Conservation (phyloP, 2,888 invertebrate species). For the Leptopilina myrica region DNA sequence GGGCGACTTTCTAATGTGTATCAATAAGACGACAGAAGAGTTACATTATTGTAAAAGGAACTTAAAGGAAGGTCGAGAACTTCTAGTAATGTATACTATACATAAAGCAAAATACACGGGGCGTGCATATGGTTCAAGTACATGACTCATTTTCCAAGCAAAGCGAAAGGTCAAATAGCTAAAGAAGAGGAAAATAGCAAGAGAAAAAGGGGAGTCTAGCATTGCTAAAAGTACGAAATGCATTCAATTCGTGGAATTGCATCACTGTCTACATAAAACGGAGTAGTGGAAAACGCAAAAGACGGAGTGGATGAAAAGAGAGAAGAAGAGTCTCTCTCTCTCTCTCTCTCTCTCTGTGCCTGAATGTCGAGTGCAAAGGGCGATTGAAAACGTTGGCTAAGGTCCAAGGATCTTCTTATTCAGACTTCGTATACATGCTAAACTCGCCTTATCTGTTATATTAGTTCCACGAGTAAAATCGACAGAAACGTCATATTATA, state of each 20-base stretch:
- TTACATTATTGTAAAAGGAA: constrained; percentile 30
- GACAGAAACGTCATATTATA: constrained; percentile 58
- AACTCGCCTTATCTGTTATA: constrained; percentile 62
- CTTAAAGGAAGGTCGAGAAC: constrained; percentile 13
- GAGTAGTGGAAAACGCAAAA: constrained; percentile 37
- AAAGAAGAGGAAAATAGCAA: constrained; percentile 21
- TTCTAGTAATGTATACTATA: constrained; percentile 23
- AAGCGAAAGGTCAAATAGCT: constrained; percentile 42
- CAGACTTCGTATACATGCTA: constrained; percentile 65
- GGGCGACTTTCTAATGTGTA: background rate
- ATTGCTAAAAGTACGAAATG: constrained; percentile 63
- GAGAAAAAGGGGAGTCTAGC: constrained; percentile 39
- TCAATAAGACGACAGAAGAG: background rate
- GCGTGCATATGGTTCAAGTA: constrained; percentile 8
- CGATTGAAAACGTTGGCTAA: constrained; percentile 72
- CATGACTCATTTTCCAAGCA: constrained; percentile 30
- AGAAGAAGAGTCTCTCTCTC: constrained; percentile 8
- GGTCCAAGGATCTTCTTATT: constrained; percentile 69
- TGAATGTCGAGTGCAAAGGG: constrained; percentile 61
- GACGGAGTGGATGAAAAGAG: constrained; percentile 30
- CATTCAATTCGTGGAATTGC: constrained; percentile 67
- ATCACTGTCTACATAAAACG: constrained; percentile 59
- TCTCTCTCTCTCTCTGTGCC: constrained; percentile 26
- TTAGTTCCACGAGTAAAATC: constrained; percentile 60
- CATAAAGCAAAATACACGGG: constrained; percentile 42